A percentile compares a stretch with the other conserved stretches of the same genome.
These are phyloP conservation scores for Enteromius afrohamiltoni DNA, from an alignment of 2,797 vertebrate species.

Conservation along the genomic window DNA sequence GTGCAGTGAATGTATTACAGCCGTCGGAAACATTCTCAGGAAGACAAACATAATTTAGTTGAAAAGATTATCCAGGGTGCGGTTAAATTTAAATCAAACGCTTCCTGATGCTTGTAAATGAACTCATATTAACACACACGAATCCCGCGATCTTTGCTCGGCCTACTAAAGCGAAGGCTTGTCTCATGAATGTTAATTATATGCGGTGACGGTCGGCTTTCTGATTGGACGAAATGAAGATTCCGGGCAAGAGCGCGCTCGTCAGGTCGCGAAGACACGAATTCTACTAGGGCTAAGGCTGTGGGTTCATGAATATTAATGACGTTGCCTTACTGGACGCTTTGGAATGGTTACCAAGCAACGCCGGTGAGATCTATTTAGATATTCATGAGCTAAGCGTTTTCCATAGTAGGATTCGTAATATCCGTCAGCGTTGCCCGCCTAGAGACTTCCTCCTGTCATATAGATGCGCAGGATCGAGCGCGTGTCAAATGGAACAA, in stretches of 20 bases:
- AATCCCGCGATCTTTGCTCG: neutral
- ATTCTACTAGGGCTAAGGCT: neutral
- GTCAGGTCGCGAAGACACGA: neutral
- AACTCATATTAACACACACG: neutral
- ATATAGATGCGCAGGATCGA: slow-evolving; percentile 68
- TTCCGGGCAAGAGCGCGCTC: neutral
- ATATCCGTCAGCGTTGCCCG: slow-evolving; percentile 63
- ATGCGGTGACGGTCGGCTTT: neutral
- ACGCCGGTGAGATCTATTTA: neutral
- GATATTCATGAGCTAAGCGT: slow-evolving; percentile 34
- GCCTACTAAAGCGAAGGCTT: neutral
- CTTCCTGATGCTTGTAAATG: slow-evolving; percentile 12
- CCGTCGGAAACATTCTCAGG: slow-evolving; percentile 2
- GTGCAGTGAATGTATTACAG: slow-evolving; percentile 7
- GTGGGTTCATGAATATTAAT: slow-evolving; percentile 20
- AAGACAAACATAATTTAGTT: neutral
- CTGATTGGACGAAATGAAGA: neutral
- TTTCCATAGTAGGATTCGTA: slow-evolving; percentile 51
- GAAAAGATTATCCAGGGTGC: slow-evolving; percentile 13
- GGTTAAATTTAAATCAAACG: slow-evolving; percentile 6
- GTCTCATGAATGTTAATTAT: slow-evolving; percentile 7
- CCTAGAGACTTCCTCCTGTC: slow-evolving; percentile 75
- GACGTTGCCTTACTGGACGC: neutral
- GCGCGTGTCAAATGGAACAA: slow-evolving; percentile 67
- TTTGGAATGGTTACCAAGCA: slow-evolving; percentile 5